phyloP scores from a whole-genome alignment of 92 coral and sea anemone species.

The Paragorgia papillata region DNA sequence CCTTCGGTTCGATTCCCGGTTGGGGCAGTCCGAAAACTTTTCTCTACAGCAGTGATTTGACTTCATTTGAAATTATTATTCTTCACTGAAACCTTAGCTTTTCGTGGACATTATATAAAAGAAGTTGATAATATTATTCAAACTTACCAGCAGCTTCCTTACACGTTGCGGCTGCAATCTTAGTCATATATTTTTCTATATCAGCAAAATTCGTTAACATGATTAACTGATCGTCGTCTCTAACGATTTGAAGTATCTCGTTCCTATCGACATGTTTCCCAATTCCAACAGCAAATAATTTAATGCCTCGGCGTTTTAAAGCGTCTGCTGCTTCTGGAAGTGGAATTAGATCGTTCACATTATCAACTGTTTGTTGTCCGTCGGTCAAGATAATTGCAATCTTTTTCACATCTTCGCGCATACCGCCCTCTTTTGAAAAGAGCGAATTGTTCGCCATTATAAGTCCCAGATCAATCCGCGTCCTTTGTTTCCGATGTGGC shows the following conservation, averaged over 20 bases:
- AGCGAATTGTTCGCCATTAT: slow-evolving; percentile 5
- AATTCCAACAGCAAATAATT: slow-evolving; percentile 19
- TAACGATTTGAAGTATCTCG: slow-evolving; percentile 9
- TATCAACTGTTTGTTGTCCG: slow-evolving; percentile 14
- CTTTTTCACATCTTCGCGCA: slow-evolving; percentile 23
- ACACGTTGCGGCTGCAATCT: slow-evolving; percentile 19
- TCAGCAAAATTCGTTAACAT: slow-evolving; percentile 2
- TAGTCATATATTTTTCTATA: slow-evolving; percentile 9
- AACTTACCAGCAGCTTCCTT: slow-evolving; percentile 19
- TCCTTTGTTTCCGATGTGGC: slow-evolving; percentile 9
- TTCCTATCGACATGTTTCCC: neutral
- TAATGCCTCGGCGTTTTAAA: slow-evolving; percentile 19
- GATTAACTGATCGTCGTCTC: slow-evolving; percentile 3
- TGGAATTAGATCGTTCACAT: slow-evolving; percentile 21
- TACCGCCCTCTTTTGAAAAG: slow-evolving; percentile 16
- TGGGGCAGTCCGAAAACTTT: too few species aligned
- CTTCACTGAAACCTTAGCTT: too few species aligned
- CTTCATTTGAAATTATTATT: too few species aligned
- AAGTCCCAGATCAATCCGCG: slow-evolving; percentile 37
- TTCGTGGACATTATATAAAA: too few species aligned
- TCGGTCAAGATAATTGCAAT: slow-evolving; percentile 33
- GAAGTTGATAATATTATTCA: too few species aligned
- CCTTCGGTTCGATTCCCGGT: too few species aligned
- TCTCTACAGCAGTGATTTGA: too few species aligned
- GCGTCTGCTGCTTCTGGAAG: slow-evolving; percentile 15